These are phyloP conservation scores for Colossoma macropomum DNA, from an alignment of 2,113 vertebrate species.

Conservation along the genomic window DNA sequence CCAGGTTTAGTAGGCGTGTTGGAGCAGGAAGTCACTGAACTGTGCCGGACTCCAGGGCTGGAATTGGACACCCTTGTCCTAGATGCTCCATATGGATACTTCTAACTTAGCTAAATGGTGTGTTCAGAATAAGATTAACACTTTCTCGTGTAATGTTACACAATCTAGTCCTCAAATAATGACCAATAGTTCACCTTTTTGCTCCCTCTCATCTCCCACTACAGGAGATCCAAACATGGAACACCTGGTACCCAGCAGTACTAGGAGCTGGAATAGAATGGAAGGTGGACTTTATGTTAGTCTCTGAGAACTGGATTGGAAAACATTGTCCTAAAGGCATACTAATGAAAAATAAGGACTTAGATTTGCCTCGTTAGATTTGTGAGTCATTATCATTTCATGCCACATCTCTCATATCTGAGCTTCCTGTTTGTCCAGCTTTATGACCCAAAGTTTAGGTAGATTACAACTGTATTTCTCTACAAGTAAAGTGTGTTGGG, in stretches of 20 bases:
- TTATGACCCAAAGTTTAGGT: background rate
- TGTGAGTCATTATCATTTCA: background rate
- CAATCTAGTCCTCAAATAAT: background rate
- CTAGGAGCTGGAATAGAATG: background rate
- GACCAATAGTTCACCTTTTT: background rate
- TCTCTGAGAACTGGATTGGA: background rate
- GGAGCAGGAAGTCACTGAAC: background rate
- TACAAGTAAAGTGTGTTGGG: background rate
- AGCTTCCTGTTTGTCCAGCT: background rate
- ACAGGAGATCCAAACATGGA: background rate
- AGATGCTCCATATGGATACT: background rate
- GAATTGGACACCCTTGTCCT: slow-evolving; percentile 2
- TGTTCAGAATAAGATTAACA: background rate
- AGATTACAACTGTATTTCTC: background rate
- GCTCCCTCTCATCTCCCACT: background rate
- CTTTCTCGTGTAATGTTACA: background rate
- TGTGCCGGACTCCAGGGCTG: background rate
- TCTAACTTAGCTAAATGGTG: background rate
- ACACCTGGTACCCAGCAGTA: background rate
- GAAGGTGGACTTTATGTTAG: background rate
- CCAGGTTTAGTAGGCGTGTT: background rate
- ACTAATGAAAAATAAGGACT: background rate
- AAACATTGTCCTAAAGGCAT: background rate
- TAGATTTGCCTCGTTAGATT: background rate
- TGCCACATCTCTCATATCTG: background rate